Evolutionary conservation across 2,888 invertebrate species (phyloP).

Genomic region (Ferdinandea cuprea): DNA sequence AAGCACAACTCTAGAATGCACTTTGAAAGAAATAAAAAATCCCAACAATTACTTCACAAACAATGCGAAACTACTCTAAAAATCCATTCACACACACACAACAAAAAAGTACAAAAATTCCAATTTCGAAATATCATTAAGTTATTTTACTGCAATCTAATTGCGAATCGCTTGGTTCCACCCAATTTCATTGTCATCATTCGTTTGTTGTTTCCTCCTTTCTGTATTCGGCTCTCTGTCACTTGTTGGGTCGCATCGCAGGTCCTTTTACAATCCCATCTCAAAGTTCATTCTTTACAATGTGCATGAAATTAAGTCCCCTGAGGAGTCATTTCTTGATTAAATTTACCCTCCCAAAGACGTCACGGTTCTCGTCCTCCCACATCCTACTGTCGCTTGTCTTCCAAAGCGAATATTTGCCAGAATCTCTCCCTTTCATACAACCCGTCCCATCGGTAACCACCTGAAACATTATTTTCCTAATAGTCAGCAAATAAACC

Average conservation of each 20-base stretch:
- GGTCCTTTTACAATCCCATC: conserved; percentile 45
- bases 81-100: not conserved
- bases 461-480: conserved; percentile 53
- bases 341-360: conserved; percentile 71
- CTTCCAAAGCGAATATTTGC: conserved; percentile 11
- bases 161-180: conserved; percentile 62
- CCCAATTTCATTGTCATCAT: conserved; percentile 70
- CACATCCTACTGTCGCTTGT: conserved; percentile 23
- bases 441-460: conserved; percentile 15
- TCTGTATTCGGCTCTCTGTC: conserved; percentile 18
- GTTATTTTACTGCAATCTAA: conserved; percentile 68
- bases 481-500: conserved; percentile 68
- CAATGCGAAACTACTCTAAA: conserved; percentile 1
- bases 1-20: not conserved
- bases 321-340: conserved; percentile 71
- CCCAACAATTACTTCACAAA: conserved; percentile 16
- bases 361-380: conserved; percentile 51
- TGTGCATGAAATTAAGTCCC: conserved; percentile 70
- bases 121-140: conserved; percentile 47
- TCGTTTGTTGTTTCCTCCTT: conserved; percentile 52
- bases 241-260: conserved; percentile 39
- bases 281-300: conserved; percentile 30
- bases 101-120: not conserved
- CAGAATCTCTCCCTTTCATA: not conserved
- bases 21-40: conserved; percentile 5